phyloP scores from a whole-genome alignment of 64 coral and sea anemone species.

The Stylophora pistillata region DNA sequence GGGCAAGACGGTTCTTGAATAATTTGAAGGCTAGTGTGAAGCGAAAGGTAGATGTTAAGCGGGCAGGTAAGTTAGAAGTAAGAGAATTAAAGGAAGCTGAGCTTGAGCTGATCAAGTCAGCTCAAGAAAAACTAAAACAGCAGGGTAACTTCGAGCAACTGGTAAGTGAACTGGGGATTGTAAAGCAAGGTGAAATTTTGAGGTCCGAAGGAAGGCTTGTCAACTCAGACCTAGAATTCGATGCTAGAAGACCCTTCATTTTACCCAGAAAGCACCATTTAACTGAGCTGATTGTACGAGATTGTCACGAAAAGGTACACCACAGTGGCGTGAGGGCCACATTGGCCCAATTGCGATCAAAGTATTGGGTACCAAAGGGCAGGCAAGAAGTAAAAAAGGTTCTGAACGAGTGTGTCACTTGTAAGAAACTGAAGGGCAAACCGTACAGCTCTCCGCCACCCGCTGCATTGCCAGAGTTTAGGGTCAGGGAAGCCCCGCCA shows the following conservation, averaged over 20 bases:
- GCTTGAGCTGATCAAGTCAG: background rate
- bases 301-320: constrained; percentile 23
- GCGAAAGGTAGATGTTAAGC: background rate
- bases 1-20: constrained; percentile 39
- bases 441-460: no score
- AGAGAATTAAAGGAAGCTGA: background rate
- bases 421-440: no score
- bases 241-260: background rate
- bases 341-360: constrained; percentile 48
- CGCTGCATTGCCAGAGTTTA: no score
- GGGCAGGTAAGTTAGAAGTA: constrained; percentile 2
- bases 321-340: constrained; percentile 55
- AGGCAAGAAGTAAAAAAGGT: constrained; percentile 5
- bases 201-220: constrained; percentile 40
- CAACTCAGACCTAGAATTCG: constrained; percentile 39
- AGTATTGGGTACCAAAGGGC: constrained; percentile 54
- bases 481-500: no score
- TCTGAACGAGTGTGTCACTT: no score
- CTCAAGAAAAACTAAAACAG: background rate
- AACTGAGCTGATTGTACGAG: background rate
- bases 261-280: no score
- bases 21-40: constrained; percentile 29
- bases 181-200: constrained; percentile 10
- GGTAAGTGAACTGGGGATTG: constrained; percentile 15
- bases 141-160: constrained; percentile 19